Conservation (phyloP, 2,888 invertebrate species). For the Pachydiplax longipennis region DNA sequence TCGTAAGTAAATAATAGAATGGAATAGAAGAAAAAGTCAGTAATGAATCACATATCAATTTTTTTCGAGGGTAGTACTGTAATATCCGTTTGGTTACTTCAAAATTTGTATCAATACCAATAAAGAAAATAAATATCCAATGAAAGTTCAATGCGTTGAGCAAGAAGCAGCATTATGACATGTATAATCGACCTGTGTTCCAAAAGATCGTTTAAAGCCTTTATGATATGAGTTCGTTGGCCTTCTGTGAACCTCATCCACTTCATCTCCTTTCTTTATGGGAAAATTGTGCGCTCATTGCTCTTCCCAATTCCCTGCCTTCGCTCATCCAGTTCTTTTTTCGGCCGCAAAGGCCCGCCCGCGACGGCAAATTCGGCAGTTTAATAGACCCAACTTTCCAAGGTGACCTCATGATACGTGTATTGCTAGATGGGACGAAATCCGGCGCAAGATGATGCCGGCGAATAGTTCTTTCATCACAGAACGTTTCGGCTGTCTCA, state of each 20-base stretch:
- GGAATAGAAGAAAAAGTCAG: too few relatives aligned
- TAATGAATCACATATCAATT: too few relatives aligned
- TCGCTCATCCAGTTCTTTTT: not conserved
- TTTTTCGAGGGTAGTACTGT: too few relatives aligned
- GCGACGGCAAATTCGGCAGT: not conserved
- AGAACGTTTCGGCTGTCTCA: not conserved
- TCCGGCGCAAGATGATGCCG: not conserved
- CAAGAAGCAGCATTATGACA: too few relatives aligned
- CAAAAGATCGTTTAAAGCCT: too few relatives aligned
- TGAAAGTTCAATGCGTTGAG: too few relatives aligned
- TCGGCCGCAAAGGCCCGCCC: not conserved
- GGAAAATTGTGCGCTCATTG: not conserved
- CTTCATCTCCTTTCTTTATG: not conserved
- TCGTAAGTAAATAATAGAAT: too few relatives aligned
- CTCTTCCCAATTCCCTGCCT: not conserved
- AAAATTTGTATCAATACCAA: too few relatives aligned
- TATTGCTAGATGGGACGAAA: not conserved
- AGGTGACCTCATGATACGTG: not conserved
- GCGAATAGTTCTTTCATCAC: not conserved
- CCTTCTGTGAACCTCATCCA: not conserved
- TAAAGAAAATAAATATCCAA: too few relatives aligned
- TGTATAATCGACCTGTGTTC: too few relatives aligned
- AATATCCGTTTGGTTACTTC: too few relatives aligned
- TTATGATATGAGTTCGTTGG: not conserved
- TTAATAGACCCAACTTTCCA: not conserved